These are phyloP conservation scores for Rhegmatorhina hoffmannsi DNA, from an alignment of 2,113 vertebrate species.

Conservation along the genomic window DNA sequence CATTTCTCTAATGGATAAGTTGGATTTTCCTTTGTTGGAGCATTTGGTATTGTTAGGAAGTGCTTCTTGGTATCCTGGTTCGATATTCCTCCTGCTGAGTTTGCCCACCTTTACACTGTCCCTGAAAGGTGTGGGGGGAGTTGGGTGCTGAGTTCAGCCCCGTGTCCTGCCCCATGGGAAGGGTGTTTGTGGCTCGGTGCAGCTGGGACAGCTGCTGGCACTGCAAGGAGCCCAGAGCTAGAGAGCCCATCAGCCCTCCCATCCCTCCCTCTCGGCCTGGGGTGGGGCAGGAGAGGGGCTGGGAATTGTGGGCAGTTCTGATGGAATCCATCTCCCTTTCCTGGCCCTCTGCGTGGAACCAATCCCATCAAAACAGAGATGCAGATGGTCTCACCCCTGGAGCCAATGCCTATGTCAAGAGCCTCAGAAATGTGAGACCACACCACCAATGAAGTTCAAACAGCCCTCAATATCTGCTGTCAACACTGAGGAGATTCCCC, in stretches of 20 bases:
- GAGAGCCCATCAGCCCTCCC: neutral
- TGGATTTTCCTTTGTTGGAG: neutral
- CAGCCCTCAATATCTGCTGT: neutral
- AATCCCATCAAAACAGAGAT: conserved; percentile 5
- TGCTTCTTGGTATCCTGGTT: neutral
- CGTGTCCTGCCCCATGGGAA: neutral
- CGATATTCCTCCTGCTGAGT: neutral
- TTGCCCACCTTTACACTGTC: neutral
- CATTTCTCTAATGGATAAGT: neutral
- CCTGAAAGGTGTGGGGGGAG: neutral
- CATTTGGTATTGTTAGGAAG: neutral
- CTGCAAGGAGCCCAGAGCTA: neutral
- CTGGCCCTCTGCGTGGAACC: conserved; percentile 32
- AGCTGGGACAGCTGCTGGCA: neutral
- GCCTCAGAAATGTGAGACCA: conserved; percentile 45
- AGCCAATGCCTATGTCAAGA: conserved; percentile 31
- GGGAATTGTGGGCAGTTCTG: neutral
- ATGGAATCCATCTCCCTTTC: neutral
- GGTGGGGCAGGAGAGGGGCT: neutral
- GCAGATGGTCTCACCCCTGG: conserved; percentile 42
- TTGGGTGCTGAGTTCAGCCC: neutral
- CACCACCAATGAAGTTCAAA: conserved; percentile 55
- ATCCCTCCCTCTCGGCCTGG: neutral
- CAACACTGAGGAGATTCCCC: neutral
- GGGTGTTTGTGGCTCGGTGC: neutral